Evolutionary conservation across 2,797 vertebrate species (phyloP).

Genomic region (Cheirogaleus major): DNA sequence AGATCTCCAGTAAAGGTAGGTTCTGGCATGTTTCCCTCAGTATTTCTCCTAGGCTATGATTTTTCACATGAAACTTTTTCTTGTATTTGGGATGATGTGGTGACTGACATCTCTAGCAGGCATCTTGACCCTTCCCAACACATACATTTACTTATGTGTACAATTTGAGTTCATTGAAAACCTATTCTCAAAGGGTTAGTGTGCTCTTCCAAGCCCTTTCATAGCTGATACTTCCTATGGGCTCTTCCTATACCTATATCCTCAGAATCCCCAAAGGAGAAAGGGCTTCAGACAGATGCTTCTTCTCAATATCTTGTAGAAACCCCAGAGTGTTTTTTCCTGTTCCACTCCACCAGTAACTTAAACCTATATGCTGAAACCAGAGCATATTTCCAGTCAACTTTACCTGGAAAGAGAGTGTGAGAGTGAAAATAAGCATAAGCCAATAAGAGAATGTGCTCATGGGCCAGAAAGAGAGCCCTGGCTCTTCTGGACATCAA

Average conservation of each 20-base stretch:
- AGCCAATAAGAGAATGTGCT: not conserved
- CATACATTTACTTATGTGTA: not conserved
- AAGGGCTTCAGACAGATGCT: not conserved
- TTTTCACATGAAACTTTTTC: too few relatives aligned
- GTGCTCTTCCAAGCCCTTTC: not conserved
- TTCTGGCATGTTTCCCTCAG: too few relatives aligned
- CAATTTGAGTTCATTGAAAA: not conserved
- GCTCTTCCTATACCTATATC: not conserved
- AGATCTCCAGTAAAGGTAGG: too few relatives aligned
- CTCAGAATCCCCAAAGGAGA: not conserved
- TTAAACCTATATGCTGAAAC: not conserved
- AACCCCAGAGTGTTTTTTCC: not conserved
- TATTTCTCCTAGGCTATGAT: too few relatives aligned
- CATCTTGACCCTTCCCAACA: too few relatives aligned
- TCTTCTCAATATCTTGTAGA: not conserved
- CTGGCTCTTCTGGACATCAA: not conserved
- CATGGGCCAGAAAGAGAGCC: not conserved
- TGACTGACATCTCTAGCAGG: too few relatives aligned
- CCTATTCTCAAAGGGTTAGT: not conserved
- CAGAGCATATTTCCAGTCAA: not conserved
- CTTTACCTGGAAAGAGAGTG: not conserved
- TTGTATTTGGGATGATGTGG: too few relatives aligned
- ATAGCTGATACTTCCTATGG: not conserved
- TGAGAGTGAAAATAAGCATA: not conserved
- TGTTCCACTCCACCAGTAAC: not conserved